Evolutionary conservation across 2,888 invertebrate species (phyloP).

Genomic region (Amorpha juglandis): DNA sequence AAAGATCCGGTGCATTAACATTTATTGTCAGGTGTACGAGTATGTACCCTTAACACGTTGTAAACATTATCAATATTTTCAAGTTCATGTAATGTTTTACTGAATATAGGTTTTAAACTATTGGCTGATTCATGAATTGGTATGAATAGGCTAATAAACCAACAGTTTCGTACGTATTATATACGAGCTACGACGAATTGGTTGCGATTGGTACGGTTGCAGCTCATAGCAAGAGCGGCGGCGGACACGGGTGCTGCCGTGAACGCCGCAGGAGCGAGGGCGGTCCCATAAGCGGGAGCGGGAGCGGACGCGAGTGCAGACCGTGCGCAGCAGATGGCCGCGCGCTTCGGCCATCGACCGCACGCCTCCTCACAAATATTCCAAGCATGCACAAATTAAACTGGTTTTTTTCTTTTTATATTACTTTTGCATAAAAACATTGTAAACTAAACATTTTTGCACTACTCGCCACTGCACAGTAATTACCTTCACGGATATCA

Average conservation of each 20-base stretch:
- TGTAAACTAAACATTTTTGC: conserved; percentile 53
- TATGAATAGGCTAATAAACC: too few relatives aligned
- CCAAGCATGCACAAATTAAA: conserved; percentile 83
- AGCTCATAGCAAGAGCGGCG: background rate
- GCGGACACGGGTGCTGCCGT: background rate
- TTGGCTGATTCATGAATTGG: too few relatives aligned
- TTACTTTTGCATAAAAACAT: conserved; percentile 76
- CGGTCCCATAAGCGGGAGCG: background rate
- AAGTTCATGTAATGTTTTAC: too few relatives aligned
- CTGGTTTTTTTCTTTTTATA: conserved; percentile 73
- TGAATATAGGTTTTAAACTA: too few relatives aligned
- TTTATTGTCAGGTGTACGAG: too few relatives aligned
- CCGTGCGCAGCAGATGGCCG: conserved; percentile 36
- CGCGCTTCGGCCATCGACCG: conserved; percentile 76
- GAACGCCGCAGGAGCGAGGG: background rate
- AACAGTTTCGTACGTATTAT: too few relatives aligned
- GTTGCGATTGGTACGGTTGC: background rate
- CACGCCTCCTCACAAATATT: conserved; percentile 79
- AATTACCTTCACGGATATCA: conserved; percentile 9
- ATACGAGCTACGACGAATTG: too few relatives aligned
- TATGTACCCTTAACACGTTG: too few relatives aligned
- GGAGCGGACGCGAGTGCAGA: conserved; percentile 31
- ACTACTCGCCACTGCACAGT: conserved; percentile 8
- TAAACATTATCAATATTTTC: too few relatives aligned
- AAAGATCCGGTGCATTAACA: too few relatives aligned